phyloP scores from a whole-genome alignment of 2,888 invertebrate genomes.

The Portevinia maculata region DNA sequence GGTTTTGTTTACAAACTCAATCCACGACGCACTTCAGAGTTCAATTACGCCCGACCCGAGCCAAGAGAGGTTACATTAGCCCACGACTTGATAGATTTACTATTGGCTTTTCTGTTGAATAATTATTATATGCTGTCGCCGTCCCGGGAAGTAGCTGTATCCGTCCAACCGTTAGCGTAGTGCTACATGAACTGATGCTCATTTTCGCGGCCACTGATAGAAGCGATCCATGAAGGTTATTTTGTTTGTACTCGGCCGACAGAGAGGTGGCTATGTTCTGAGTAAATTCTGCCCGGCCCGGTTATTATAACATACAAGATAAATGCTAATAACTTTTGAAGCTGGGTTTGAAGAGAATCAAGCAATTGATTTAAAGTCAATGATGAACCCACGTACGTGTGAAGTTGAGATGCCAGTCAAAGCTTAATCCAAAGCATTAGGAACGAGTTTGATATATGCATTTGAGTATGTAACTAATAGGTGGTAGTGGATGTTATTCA shows the following conservation, averaged over 20 bases:
- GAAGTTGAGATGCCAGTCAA: too few species aligned
- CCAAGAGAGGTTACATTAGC: constrained; percentile 9
- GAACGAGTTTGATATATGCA: neutral
- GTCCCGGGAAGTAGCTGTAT: neutral
- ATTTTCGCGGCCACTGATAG: constrained; percentile 30
- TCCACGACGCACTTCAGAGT: constrained; percentile 34
- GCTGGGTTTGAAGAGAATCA: neutral
- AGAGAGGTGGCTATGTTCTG: neutral
- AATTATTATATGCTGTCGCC: neutral
- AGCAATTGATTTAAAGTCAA: too few species aligned
- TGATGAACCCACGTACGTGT: too few species aligned
- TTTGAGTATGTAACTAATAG: neutral
- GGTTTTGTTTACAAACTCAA: constrained; percentile 35
- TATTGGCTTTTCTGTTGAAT: neutral
- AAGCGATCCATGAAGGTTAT: constrained; percentile 45
- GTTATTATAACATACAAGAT: neutral
- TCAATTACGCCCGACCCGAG: constrained; percentile 29
- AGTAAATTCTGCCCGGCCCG: neutral
- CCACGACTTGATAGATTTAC: constrained; percentile 4
- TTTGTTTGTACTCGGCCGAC: neutral
- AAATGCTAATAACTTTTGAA: neutral
- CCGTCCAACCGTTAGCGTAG: constrained; percentile 33
- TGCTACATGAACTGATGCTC: constrained; percentile 52
- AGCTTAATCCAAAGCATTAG: neutral
- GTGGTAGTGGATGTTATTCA: neutral